These are phyloP conservation scores for Polylopha cassiicola DNA, from an alignment of 2,888 invertebrate genomes.

Conservation along the genomic window DNA sequence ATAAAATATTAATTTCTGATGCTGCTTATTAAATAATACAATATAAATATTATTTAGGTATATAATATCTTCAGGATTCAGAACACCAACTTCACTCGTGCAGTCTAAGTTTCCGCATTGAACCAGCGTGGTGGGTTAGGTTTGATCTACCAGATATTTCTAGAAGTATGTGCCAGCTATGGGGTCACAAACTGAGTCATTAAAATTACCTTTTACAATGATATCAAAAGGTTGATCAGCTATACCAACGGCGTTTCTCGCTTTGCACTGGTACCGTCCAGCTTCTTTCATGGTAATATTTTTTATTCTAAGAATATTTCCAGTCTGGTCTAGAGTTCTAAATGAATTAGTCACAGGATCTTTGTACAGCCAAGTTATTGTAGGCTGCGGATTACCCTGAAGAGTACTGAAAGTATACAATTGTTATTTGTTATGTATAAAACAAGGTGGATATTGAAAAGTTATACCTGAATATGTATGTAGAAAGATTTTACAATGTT, in stretches of 20 bases:
- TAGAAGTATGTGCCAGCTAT: neutral
- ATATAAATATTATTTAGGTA: too few species aligned
- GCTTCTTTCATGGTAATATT: neutral
- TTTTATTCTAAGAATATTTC: neutral
- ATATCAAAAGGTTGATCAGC: neutral
- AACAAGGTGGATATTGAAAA: too few species aligned
- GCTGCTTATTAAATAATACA: too few species aligned
- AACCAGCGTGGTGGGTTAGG: neutral
- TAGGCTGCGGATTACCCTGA: neutral
- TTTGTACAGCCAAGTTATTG: neutral
- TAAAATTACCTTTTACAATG: neutral
- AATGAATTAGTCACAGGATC: neutral
- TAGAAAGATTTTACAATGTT: too few species aligned
- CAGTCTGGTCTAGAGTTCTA: neutral
- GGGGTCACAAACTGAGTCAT: neutral
- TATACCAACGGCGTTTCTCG: neutral
- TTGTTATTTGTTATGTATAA: too few species aligned
- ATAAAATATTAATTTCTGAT: neutral
- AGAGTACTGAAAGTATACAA: neutral
- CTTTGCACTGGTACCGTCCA: slow-evolving; percentile 1
- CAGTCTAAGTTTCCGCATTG: too few species aligned
- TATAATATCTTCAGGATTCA: too few species aligned
- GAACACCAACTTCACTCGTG: too few species aligned
- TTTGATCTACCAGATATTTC: neutral
- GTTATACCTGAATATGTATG: too few species aligned